phyloP scores from a whole-genome alignment of 2,113 vertebrate species.

The Phalacrocorax aristotelis region DNA sequence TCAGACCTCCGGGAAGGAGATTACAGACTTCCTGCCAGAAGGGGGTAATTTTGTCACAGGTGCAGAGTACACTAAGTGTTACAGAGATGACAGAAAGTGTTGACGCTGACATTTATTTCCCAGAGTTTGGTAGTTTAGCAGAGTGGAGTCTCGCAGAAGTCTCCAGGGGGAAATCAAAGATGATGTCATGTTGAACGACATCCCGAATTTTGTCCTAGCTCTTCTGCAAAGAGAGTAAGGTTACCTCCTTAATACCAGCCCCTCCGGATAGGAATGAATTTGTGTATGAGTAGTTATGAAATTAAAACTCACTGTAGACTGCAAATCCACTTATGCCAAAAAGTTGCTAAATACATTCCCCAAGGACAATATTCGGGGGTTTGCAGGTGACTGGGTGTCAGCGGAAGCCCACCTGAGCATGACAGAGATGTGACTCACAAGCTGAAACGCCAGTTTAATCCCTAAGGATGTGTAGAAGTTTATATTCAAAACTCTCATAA shows the following conservation, averaged over 20 bases:
- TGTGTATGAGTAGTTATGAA: neutral
- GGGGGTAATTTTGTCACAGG: constrained; percentile 37
- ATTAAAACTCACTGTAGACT: neutral
- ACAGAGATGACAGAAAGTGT: neutral
- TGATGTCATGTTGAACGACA: neutral
- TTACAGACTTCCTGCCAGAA: constrained; percentile 34
- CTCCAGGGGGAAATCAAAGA: neutral
- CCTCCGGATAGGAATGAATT: neutral
- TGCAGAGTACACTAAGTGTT: neutral
- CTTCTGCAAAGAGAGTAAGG: neutral
- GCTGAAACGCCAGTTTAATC: neutral
- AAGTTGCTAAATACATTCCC: neutral
- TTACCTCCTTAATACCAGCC: neutral
- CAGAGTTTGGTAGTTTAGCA: neutral
- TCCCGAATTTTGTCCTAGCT: neutral
- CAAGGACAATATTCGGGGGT: neutral
- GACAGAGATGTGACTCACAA: neutral
- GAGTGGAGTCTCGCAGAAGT: neutral
- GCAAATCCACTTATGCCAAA: neutral
- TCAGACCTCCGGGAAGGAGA: neutral
- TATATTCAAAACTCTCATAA: neutral
- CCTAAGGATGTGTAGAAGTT: neutral
- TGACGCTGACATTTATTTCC: neutral
- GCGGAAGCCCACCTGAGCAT: neutral
- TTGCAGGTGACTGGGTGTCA: neutral